These are phyloP conservation scores for Leptinotarsa peninsularis DNA, from an alignment of 2,888 invertebrate genomes.

Conservation along the genomic window DNA sequence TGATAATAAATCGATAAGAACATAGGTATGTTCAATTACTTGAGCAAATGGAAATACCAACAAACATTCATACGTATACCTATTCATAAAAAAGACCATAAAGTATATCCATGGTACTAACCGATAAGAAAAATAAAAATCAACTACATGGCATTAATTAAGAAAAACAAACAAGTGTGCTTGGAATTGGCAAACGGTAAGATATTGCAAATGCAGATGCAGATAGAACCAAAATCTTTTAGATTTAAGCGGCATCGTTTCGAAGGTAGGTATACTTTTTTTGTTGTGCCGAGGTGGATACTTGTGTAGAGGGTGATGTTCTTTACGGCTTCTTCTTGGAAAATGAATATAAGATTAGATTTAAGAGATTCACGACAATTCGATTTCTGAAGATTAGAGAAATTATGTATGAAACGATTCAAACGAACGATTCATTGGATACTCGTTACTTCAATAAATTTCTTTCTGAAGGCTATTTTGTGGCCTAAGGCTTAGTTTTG, in stretches of 20 bases:
- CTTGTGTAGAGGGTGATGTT: conserved; percentile 1
- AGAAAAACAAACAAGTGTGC: conserved; percentile 47
- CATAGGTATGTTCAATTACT: conserved; percentile 35
- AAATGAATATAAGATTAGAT: too few species aligned
- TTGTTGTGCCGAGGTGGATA: neutral
- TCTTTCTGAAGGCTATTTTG: too few species aligned
- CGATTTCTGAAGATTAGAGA: too few species aligned
- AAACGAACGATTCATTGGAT: too few species aligned
- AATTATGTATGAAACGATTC: too few species aligned
- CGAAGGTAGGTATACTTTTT: conserved; percentile 1
- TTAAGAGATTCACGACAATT: too few species aligned
- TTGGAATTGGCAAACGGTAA: conserved; percentile 43
- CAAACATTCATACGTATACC: conserved; percentile 34
- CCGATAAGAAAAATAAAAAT: conserved; percentile 34
- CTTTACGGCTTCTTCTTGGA: neutral
- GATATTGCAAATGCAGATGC: conserved; percentile 46
- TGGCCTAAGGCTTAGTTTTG: too few species aligned
- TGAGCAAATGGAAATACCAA: conserved; percentile 25
- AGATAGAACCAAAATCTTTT: conserved; percentile 37
- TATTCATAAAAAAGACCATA: conserved; percentile 29
- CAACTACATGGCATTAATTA: conserved; percentile 46
- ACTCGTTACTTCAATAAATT: too few species aligned
- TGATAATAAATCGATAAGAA: conserved; percentile 18
- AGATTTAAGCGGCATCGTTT: conserved; percentile 39
- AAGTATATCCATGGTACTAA: conserved; percentile 29